These are phyloP conservation scores for Philhelius pedissequus DNA, from an alignment of 2,888 invertebrate species.

Conservation along the genomic window DNA sequence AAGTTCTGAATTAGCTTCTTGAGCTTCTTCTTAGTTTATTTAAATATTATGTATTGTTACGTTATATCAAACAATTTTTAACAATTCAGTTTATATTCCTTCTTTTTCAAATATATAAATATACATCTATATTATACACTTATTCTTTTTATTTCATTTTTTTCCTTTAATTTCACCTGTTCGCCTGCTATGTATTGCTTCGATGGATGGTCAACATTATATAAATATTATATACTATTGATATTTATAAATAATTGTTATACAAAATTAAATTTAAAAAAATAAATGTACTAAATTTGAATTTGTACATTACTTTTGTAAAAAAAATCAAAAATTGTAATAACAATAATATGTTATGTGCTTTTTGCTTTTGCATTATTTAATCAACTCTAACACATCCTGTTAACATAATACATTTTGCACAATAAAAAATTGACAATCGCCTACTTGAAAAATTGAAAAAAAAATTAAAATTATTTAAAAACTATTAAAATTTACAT, in stretches of 20 bases:
- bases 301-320: slow-evolving; percentile 45
- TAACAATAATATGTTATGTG: slow-evolving; percentile 40
- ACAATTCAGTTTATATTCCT: not conserved
- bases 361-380: slow-evolving; percentile 63
- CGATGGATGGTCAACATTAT: slow-evolving; percentile 76
- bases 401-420: slow-evolving; percentile 45
- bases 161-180: slow-evolving; percentile 78
- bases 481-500: slow-evolving; percentile 38
- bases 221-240: slow-evolving; percentile 39
- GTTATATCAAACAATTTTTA: not conserved
- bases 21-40: slow-evolving; percentile 47
- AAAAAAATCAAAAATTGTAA: slow-evolving; percentile 13
- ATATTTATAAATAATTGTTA: slow-evolving; percentile 41
- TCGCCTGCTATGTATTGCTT: slow-evolving; percentile 77
- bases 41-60: not conserved
- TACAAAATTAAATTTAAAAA: slow-evolving; percentile 29
- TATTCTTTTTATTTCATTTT: slow-evolving; percentile 72
- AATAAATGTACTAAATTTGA: slow-evolving; percentile 55
- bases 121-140: slow-evolving; percentile 53
- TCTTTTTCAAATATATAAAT: not conserved
- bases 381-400: slow-evolving; percentile 58
- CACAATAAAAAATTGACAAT: slow-evolving; percentile 17
- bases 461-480: not conserved
- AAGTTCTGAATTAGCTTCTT: slow-evolving; percentile 58
- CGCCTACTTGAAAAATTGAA: slow-evolving; percentile 21